Conservation (phyloP, 35 echinoderm and acorn worm genomes). For the Amphiura filiformis region DNA sequence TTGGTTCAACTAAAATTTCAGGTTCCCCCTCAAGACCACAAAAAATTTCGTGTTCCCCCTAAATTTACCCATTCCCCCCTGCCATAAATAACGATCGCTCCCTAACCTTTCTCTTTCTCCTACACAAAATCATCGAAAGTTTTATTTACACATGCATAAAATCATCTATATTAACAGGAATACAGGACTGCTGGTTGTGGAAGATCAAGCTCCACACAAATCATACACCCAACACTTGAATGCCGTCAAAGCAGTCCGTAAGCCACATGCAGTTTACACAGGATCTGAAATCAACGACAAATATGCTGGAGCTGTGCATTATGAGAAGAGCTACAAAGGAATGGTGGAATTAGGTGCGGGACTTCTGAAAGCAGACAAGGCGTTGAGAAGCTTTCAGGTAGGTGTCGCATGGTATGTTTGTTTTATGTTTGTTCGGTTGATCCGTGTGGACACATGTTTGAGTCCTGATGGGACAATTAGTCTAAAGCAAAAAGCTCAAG, state of each 20-base stretch:
- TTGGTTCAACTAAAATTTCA: too few species aligned
- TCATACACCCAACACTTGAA: background rate
- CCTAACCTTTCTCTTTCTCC: too few species aligned
- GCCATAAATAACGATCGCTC: too few species aligned
- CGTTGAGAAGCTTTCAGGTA: background rate
- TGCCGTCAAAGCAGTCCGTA: background rate
- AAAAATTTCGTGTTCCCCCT: too few species aligned
- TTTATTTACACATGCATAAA: too few species aligned
- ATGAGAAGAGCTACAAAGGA: background rate
- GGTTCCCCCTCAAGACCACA: too few species aligned
- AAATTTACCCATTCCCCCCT: too few species aligned
- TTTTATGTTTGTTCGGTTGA: background rate
- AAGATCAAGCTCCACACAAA: background rate
- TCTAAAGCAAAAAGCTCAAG: background rate
- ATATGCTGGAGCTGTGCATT: background rate
- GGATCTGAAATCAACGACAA: background rate
- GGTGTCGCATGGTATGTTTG: background rate
- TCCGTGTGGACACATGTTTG: background rate
- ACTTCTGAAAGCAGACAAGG: constrained; percentile 5
- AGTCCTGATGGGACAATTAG: background rate
- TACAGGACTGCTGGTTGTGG: constrained; percentile 8
- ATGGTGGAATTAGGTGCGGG: constrained; percentile 8
- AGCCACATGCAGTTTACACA: background rate
- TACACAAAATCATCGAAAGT: too few species aligned
- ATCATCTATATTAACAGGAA: background rate